Evolutionary conservation across 2,888 invertebrate species (phyloP), one percentile per base, ranked within the genome.

Genomic region (Phrixothrix hirtus): DNA sequence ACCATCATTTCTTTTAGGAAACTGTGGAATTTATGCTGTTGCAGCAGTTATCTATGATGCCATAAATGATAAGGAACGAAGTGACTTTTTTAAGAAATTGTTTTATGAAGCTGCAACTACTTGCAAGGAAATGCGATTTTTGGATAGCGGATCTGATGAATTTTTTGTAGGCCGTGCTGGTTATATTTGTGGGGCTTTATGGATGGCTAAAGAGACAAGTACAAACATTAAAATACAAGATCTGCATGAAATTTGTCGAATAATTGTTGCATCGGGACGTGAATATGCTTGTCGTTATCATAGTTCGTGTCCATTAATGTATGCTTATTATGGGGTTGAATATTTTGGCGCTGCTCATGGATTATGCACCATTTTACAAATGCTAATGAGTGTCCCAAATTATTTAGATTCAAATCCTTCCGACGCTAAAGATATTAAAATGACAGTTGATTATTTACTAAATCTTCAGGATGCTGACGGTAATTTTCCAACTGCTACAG

Each of bases 91-190:
- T 54, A 60, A 71, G 12, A 58, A 77, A 27, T 67, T 75, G 38
- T 84, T 78, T 67, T 68, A 73, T 13, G 66, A 72, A 10, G 68
- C 73, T n/a, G 75, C 73, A 10, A 66, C 65, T 10, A 66, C 76
- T 29, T 82, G 82, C 64, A 79, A 79, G 61, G 78, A 81, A 41
- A 64, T 73, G 38, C 71, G 77, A 58, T 87, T 85, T 63, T 75
- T 84, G 7, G 79, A 80, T 65, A 81, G 82, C 66, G 88, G 88
- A 11, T 87, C 88, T 21, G 92, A 94, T 74, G 94, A 94, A 72
- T 77, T 92, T 13, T 86, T 94, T 65, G 90, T 92, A 1, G 94
- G 94, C 0, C 80, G 93, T 55, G 86, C 92, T 31, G 94, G 93
- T 0, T 93, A 88, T 65, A 71, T 94, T 0, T 85, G 86, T 59